phyloP scores from a whole-genome alignment of 2,797 vertebrate species.

The Malacoraja senta region DNA sequence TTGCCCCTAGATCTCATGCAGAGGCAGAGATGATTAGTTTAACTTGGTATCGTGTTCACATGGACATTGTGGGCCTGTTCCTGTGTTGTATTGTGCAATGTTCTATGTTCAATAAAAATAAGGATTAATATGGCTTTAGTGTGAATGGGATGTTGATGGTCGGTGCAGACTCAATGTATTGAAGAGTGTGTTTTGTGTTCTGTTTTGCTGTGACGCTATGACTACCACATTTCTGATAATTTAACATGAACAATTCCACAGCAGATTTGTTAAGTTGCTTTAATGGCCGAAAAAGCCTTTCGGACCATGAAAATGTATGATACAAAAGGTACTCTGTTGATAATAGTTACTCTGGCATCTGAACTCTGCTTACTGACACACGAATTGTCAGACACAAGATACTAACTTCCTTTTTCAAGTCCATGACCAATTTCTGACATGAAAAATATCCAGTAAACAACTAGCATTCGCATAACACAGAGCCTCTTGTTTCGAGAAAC shows the following conservation, averaged over 20 bases:
- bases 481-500: not conserved
- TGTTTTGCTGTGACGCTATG: too few species aligned
- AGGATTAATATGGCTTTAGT: too few species aligned
- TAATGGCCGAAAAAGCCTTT: not conserved
- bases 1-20: too few species aligned
- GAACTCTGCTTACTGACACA: not conserved
- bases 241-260: not conserved
- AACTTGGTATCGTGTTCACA: too few species aligned
- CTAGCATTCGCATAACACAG: not conserved
- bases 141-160: too few species aligned
- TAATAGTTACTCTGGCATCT: not conserved
- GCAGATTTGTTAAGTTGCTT: conserved; percentile 1
- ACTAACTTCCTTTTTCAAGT: conserved; percentile 6
- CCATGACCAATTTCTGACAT: conserved; percentile 14
- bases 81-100: too few species aligned
- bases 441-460: conserved; percentile 17
- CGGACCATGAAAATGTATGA: not conserved
- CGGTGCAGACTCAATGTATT: too few species aligned
- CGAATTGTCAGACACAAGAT: conserved; percentile 12
- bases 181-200: too few species aligned
- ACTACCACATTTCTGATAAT: too few species aligned
- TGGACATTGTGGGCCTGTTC: too few species aligned
- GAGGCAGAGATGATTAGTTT: too few species aligned
- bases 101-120: too few species aligned
- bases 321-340: conserved; percentile 16